Base-by-base conservation (phyloP, 2,113 vertebrate species). In the Salvelinus sp. region DNA sequence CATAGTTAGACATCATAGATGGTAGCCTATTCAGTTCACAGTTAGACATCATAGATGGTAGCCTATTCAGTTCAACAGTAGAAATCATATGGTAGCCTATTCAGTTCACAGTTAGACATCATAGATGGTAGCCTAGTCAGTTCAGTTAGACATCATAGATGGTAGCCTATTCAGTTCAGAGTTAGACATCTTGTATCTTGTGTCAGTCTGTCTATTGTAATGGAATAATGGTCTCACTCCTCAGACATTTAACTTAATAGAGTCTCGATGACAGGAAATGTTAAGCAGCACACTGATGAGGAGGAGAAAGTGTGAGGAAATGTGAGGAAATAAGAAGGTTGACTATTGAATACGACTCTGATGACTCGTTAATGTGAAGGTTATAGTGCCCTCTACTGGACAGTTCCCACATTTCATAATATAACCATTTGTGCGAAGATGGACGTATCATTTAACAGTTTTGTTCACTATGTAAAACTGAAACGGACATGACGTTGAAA, bases 311-410 rank as follows among this genome's bases (percentile, higher is more conserved):
- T 57, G 25, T 58, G 50, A 72, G 14, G 1, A 72, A 72, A n/a
- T 58, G 27, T 50, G 20, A 14, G 12, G 22, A 70, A 76, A 63
- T 33, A 3, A 72, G 30, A 57, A 63, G 22, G 30, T 2, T 30
- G 14, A 71, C 28, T 73, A 48, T 14, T 18, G 38, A 44, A 2
- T 2, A 3, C 25, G 65, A 14, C 58, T 73, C 58, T 63, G 38
- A 60, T 47, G 28, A 44, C 7, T 44, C 1, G 18, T n/a, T 13
- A 7, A 65, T 65, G 22, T 28, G 63, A 12, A 69, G 60, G 5
- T 4, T 72, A 50, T 48, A 6, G n/a, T 44, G 22, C 71, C 70
- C 57, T 73, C 57, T 62, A 62, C 71, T 44, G 22, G 44, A 16
- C 18, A 54, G 14, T 54, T 18, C 3, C 16, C 50, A 5, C 4